A percentile compares a stretch with the other conserved stretches of the same genome.
Evolutionary conservation across 2,888 invertebrate species (phyloP).

Genomic region (Parnassius smintheus): DNA sequence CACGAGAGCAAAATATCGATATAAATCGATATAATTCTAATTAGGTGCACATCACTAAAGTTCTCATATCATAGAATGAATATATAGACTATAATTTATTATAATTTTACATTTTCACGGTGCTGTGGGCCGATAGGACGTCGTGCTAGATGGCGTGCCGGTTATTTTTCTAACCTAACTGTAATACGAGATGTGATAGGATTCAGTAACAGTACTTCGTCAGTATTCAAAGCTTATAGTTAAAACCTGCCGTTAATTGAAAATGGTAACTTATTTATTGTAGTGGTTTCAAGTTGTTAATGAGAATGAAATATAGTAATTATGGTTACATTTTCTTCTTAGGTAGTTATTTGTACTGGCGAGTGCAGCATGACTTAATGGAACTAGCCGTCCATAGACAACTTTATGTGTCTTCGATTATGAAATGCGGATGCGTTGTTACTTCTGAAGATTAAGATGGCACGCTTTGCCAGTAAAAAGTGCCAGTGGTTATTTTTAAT

Average conservation of each 20-base stretch:
- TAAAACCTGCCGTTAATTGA: constrained; percentile 10
- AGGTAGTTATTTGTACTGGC: no score
- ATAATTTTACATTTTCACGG: constrained; percentile 24
- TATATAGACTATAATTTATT: constrained; percentile 19
- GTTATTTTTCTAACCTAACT: constrained; percentile 33
- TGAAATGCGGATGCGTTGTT: no score
- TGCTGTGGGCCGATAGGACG: neutral
- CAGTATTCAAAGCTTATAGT: constrained; percentile 7
- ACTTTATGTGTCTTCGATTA: no score
- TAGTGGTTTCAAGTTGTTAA: no score
- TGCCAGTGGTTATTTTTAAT: no score
- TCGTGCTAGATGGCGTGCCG: constrained; percentile 2
- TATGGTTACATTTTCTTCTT: no score
- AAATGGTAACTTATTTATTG: neutral
- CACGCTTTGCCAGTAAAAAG: no score
- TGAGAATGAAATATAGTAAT: no score
- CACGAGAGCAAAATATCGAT: no score
- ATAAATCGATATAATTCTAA: no score
- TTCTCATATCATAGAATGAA: constrained; percentile 1
- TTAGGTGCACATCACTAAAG: constrained; percentile 1
- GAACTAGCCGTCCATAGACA: neutral
- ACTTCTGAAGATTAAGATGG: no score
- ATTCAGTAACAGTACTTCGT: constrained; percentile 26
- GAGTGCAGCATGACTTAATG: neutral
- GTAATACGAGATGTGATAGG: constrained; percentile 30